Base-by-base conservation (phyloP, 2,797 vertebrate species). In the Pogoniulus pusillus region DNA sequence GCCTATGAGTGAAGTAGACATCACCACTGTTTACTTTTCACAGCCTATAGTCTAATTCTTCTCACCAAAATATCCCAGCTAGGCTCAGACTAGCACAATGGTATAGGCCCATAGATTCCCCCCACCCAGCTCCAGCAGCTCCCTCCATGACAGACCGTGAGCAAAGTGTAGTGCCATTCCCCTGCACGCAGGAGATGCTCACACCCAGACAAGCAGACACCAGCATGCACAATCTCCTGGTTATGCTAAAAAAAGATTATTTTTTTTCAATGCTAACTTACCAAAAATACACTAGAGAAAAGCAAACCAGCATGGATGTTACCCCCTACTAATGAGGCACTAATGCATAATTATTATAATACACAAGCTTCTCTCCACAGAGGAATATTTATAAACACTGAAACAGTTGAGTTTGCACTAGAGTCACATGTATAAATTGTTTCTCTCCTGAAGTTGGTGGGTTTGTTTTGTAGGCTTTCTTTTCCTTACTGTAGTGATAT, bases 321-420 rank as follows among this genome's bases (percentile, higher is more conserved):
- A 97, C 96, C 97, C 94, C 90, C 95, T 97, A 95, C 97, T 97
- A 98, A 97, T 98, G 97, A 98, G 97, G 96, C 96, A 97, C 96
- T 97, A 97, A 98, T 97, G 96, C 94, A 97, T 97, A 97, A 98
- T 98, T 97, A 98, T 97, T 96, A 96, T 97, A 97, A 96, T 96
- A 94, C 96, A 96, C 90, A 95, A 2, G 29, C 95, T 97, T 96
- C 93, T 96, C 97, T 98, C 97, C 93, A 90, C 93, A 96, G 97
- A 97, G 96, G 94, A 96, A 96, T 98, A 97, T 97, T 98, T 97
- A 97, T 97, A 97, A 97, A 97, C 97, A 97, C 82, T 71, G 91
- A 91, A 97, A 96, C 86, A 94, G 95, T 95, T 30, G 87, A 87
- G 86, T 96, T 94, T 97, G 93, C 68, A 64, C 65, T 88, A 68